A percentile compares a stretch with the other conserved stretches of the same genome.
Conservation (phyloP, 2,797 vertebrate genomes). For the Coluber constrictor region DNA sequence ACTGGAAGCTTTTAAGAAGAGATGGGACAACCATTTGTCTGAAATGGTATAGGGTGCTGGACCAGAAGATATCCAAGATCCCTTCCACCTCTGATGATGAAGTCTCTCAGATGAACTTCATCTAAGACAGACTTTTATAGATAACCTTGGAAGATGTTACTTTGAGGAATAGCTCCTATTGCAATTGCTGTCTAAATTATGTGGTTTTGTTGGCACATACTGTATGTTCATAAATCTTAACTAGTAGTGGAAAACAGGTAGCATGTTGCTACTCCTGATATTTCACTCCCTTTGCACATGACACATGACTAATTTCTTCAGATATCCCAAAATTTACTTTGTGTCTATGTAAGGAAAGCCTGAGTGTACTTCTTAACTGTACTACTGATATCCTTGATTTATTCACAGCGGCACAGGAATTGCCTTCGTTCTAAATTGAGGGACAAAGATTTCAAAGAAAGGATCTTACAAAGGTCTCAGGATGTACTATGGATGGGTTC, state of each 20-base stretch:
- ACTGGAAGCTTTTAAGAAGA: no score
- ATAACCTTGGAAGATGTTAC: no score
- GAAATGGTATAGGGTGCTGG: no score
- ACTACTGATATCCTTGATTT: background rate
- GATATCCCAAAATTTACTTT: background rate
- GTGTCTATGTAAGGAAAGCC: background rate
- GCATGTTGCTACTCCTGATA: background rate
- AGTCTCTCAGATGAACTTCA: no score
- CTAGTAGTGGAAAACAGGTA: background rate
- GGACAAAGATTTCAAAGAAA: no score
- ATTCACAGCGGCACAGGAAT: background rate
- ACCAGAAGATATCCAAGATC: no score
- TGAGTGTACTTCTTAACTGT: background rate
- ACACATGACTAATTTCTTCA: background rate
- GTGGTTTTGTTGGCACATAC: background rate
- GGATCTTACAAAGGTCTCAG: no score
- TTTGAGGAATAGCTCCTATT: background rate
- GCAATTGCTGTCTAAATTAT: background rate
- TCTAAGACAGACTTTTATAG: no score
- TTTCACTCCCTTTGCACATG: background rate
- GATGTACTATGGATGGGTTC: fast-evolving
- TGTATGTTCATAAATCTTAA: background rate
- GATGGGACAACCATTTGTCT: no score
- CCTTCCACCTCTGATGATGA: no score
- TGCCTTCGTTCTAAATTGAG: no score